phyloP scores from a whole-genome alignment of 1,140 invertebrate genomes.

The Eulimnadia texana region DNA sequence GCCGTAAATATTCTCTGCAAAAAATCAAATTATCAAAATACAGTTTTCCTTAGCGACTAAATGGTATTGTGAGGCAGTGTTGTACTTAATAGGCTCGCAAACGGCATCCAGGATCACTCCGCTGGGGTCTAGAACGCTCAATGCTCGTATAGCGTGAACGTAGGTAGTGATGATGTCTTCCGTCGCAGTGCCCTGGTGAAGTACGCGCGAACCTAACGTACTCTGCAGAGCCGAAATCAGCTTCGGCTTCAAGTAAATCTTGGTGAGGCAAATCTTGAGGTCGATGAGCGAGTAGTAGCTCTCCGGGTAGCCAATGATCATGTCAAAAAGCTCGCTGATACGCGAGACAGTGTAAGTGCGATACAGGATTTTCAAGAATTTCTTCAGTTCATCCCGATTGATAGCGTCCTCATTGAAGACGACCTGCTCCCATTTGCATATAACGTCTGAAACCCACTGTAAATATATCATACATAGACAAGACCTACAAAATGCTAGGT shows the following conservation, averaged over 20 bases:
- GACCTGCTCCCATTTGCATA: conserved; percentile 59
- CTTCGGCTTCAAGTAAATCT: conserved; percentile 61
- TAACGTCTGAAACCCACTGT: conserved; percentile 64
- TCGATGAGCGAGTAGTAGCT: conserved; percentile 86
- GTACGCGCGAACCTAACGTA: conserved; percentile 61
- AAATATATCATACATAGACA: conserved; percentile 21
- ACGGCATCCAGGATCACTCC: conserved; percentile 89
- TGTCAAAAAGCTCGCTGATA: conserved; percentile 86
- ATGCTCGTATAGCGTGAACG: conserved; percentile 79
- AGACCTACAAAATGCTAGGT: conserved; percentile 16
- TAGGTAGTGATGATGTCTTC: conserved; percentile 93
- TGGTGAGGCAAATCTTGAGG: conserved; percentile 66
- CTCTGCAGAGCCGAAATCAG: conserved; percentile 61
- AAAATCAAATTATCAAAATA: conserved; percentile 19
- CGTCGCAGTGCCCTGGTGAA: conserved; percentile 93
- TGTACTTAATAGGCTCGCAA: conserved; percentile 78
- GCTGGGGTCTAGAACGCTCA: conserved; percentile 78
- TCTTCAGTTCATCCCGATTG: conserved; percentile 42
- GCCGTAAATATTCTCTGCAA: conserved; percentile 50
- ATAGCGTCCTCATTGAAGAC: conserved; percentile 31
- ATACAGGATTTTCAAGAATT: conserved; percentile 70
- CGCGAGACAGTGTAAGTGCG: conserved; percentile 74
- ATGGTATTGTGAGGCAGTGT: no score
- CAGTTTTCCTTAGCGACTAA: background rate
- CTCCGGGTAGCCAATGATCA: conserved; percentile 93